These are phyloP conservation scores for Watsonalla binaria DNA, from an alignment of 2,888 invertebrate species.

Conservation along the genomic window DNA sequence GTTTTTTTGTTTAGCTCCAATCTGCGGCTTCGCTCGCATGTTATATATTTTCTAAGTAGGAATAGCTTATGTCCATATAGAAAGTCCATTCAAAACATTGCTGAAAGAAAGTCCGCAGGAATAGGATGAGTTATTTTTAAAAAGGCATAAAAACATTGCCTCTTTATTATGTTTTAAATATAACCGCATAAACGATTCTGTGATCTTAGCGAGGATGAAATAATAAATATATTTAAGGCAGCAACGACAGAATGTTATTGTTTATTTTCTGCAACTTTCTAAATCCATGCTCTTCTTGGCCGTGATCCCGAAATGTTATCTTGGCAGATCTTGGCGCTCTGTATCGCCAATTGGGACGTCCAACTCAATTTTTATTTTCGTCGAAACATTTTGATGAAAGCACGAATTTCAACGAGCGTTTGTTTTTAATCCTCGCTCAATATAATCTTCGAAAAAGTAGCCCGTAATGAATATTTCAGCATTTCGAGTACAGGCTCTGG, in stretches of 20 bases:
- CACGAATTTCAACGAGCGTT: not conserved
- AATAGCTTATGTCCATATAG: too few relatives aligned
- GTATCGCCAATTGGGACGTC: constrained; percentile 22
- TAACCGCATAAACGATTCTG: too few relatives aligned
- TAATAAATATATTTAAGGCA: too few relatives aligned
- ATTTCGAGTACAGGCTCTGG: constrained; percentile 11
- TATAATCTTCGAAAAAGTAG: constrained; percentile 14
- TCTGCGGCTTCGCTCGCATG: too few relatives aligned
- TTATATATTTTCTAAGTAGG: too few relatives aligned
- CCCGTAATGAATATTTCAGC: constrained; percentile 16
- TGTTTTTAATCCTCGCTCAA: constrained; percentile 11
- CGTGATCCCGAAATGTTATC: constrained; percentile 12
- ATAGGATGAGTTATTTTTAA: too few relatives aligned
- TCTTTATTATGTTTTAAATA: too few relatives aligned
- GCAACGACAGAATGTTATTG: not conserved
- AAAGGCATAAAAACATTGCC: too few relatives aligned
- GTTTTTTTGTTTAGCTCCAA: too few relatives aligned
- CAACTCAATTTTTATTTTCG: constrained; percentile 23
- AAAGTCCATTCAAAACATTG: too few relatives aligned
- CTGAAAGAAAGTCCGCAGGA: too few relatives aligned
- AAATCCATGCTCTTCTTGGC: constrained; percentile 5
- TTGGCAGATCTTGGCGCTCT: constrained; percentile 21
- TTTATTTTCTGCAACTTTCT: not conserved
- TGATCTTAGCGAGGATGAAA: too few relatives aligned
- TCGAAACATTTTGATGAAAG: constrained; percentile 1